Base-by-base conservation (phyloP, 2,888 invertebrate species). In the Tholera decimalis region DNA sequence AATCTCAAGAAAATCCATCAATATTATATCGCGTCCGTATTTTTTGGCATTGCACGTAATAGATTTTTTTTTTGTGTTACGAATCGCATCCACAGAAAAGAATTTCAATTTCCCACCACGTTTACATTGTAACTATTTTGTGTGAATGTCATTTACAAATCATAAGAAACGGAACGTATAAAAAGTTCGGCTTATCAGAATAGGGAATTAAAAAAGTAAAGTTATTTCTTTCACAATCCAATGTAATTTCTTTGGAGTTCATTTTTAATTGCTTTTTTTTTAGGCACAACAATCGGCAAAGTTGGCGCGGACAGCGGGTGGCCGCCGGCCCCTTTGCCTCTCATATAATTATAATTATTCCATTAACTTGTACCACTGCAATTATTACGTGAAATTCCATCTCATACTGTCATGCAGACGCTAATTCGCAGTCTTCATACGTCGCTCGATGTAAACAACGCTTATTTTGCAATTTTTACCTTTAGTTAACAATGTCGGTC, bases 321-420 rank as follows among this genome's bases (percentile, higher is more conserved):
- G 94, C 87, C 92, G 88, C 89, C 90, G 93, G 92, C 90, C 86
- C 87, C 91, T 92, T 93, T 93, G 87, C 88, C 82, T 84, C 88
- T 85, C 88, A 87, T 89, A 91, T 93, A 92, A 94, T 94, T 94
- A 94, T 93, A 94, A 94, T 94, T 93, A 94, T 94, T 93, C 91
- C 93, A 94, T 94, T 94, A 94, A 91, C 92, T 91, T 92, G 88
- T 89, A 89, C 92, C 89, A 86, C 88, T 85, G 91, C 90, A 93
- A 92, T 93, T 93, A 93, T 92, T 89, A 88, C 81, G 80, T 87
- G 84, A 90, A 91, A 92, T 91, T 90, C 90, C 90, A 84, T 86
- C 86, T 85, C 85, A 85, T 87, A 87, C 84, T 83, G 72, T 75
- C 85, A 85, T 81, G 75, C 79, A 83, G 61, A 82, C 85, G 79